Conservation (phyloP, 2,888 invertebrate species). For the Odontocolon sp. region DNA sequence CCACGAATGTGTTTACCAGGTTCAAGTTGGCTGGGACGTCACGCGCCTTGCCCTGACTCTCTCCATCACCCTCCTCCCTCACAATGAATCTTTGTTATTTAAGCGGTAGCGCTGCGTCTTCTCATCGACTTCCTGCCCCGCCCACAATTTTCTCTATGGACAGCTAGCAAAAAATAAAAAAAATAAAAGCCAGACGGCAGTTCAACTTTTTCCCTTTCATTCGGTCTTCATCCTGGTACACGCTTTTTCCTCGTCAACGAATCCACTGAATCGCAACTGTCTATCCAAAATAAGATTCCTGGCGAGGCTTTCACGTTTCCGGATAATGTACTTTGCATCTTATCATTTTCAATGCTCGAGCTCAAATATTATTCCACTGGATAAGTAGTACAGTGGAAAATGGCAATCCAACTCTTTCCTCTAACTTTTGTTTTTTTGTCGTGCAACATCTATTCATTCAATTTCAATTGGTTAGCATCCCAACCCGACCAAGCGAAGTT, state of each 20-base stretch:
- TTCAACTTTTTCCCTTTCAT: constrained; percentile 33
- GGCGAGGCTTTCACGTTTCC: neutral
- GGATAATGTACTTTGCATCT: no score
- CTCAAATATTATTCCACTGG: no score
- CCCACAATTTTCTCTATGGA: no score
- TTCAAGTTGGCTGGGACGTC: constrained; percentile 41
- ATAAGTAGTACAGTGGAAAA: no score
- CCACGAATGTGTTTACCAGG: constrained; percentile 67
- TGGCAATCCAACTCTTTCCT: neutral
- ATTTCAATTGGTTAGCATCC: constrained; percentile 36
- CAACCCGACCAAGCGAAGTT: no score
- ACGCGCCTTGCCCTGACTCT: constrained; percentile 15
- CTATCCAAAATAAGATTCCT: constrained; percentile 33
- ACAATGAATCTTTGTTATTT: constrained; percentile 46
- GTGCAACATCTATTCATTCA: constrained; percentile 4
- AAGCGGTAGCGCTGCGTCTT: constrained; percentile 11
- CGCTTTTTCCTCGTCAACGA: constrained; percentile 38
- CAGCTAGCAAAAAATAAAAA: no score
- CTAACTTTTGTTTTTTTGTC: neutral
- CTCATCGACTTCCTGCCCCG: constrained; percentile 15
- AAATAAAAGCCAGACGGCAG: constrained; percentile 16
- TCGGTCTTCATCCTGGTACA: neutral
- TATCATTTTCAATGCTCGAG: no score
- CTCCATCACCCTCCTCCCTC: neutral
- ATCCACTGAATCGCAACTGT: constrained; percentile 35